These are phyloP conservation scores for Chionoecetes opilio DNA, from an alignment of 1,140 invertebrate genomes.

Conservation along the genomic window DNA sequence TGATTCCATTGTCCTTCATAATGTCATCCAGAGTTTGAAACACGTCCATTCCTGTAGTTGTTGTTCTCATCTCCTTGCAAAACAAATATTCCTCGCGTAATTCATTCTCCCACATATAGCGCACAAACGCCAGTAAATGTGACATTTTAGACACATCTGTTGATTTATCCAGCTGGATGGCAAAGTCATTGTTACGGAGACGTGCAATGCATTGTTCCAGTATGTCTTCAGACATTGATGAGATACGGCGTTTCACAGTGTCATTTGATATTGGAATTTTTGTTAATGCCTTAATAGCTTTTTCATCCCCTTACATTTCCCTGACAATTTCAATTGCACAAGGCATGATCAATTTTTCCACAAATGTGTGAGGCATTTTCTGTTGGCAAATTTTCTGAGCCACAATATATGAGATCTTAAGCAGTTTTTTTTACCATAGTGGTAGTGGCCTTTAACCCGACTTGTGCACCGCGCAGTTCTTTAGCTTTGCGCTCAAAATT, in stretches of 20 bases:
- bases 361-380: constrained; percentile 34
- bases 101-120: constrained; percentile 33
- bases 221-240: constrained; percentile 31
- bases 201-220: constrained; percentile 46
- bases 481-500: background rate
- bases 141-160: constrained; percentile 41
- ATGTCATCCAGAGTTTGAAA: constrained; percentile 34
- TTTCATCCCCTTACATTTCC: background rate
- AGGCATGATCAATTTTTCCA: constrained; percentile 48
- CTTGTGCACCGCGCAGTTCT: constrained; percentile 19
- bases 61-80: constrained; percentile 29
- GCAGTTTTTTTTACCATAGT: constrained; percentile 14
- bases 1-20: constrained; percentile 14
- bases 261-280: constrained; percentile 50
- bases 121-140: background rate
- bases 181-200: no score
- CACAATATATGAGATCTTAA: constrained; percentile 24
- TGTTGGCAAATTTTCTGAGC: constrained; percentile 41
- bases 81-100: constrained; percentile 37
- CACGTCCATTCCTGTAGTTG: constrained; percentile 14
- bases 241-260: background rate
- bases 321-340: constrained; percentile 13
- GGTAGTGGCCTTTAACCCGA: background rate
- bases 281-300: constrained; percentile 42
- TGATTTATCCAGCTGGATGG: constrained; percentile 38